phyloP scores from a whole-genome alignment of 1,140 invertebrate species.

The Manduca sexta region DNA sequence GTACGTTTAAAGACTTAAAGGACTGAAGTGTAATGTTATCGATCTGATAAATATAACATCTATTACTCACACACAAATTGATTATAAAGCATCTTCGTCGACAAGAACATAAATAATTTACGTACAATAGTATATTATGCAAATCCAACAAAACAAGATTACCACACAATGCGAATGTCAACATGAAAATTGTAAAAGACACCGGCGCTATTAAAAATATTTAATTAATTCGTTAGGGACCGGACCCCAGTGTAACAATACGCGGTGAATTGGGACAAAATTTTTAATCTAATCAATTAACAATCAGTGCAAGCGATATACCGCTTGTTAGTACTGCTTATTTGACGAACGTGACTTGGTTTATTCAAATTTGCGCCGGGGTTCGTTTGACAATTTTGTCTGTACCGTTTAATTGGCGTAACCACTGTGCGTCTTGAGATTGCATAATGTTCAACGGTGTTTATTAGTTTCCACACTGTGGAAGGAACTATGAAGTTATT shows the following conservation, averaged over 20 bases:
- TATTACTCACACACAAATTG: too few relatives aligned
- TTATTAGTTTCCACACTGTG: neutral
- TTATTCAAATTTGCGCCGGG: slow-evolving; percentile 53
- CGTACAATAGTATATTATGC: too few relatives aligned
- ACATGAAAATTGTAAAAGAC: slow-evolving; percentile 61
- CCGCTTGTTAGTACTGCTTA: slow-evolving; percentile 68
- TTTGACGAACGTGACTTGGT: slow-evolving; percentile 66
- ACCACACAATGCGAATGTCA: slow-evolving; percentile 34
- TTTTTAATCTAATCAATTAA: slow-evolving; percentile 73
- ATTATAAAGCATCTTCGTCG: too few relatives aligned
- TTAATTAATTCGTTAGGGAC: slow-evolving; percentile 51
- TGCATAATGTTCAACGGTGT: slow-evolving; percentile 2
- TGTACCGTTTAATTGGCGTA: slow-evolving; percentile 44
- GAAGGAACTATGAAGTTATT: too few relatives aligned
- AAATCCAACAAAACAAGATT: slow-evolving; percentile 14
- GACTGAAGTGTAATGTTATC: too few relatives aligned
- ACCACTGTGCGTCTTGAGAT: slow-evolving; percentile 27
- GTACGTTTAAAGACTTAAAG: too few relatives aligned
- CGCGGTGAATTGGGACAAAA: slow-evolving; percentile 54
- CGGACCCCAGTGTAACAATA: slow-evolving; percentile 49
- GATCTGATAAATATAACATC: too few relatives aligned
- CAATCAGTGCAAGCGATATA: slow-evolving; percentile 72
- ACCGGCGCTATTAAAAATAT: slow-evolving; percentile 46
- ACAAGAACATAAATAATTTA: too few relatives aligned
- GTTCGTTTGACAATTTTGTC: slow-evolving; percentile 57